These are phyloP conservation scores for Papilio elwesi DNA, from an alignment of 2,888 invertebrate genomes.

Conservation along the genomic window DNA sequence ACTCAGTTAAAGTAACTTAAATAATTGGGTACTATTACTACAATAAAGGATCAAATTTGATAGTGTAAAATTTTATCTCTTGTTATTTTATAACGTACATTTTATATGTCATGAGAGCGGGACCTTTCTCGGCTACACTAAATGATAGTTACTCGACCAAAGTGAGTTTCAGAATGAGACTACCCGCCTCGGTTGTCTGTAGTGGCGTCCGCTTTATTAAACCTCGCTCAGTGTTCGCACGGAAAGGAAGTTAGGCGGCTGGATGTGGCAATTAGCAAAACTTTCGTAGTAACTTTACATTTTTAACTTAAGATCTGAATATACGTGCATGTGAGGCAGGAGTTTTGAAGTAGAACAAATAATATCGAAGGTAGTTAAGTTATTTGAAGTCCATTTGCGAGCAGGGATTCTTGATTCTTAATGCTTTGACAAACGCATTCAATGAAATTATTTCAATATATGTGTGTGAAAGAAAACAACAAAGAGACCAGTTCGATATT, in stretches of 20 bases:
- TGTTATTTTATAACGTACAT: background rate
- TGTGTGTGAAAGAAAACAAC: no score
- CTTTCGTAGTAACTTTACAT: background rate
- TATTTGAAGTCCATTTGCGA: no score
- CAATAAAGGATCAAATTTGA: no score
- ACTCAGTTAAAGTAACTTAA: no score
- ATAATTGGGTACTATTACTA: no score
- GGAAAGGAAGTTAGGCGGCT: conserved; percentile 37
- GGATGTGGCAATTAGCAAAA: conserved; percentile 34
- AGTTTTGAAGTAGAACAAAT: background rate
- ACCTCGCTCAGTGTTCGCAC: conserved; percentile 47
- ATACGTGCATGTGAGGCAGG: background rate
- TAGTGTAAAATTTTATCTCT: background rate
- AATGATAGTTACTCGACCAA: conserved; percentile 22
- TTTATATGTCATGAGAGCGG: no score
- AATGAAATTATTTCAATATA: no score
- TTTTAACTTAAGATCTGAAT: conserved; percentile 3
- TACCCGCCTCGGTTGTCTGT: conserved; percentile 38
- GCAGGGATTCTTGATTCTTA: no score
- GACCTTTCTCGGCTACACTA: conserved; percentile 7
- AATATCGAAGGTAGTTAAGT: no score
- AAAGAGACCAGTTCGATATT: no score
- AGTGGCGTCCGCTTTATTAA: conserved; percentile 54
- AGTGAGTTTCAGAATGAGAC: conserved; percentile 44
- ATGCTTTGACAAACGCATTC: no score